These are phyloP conservation scores for Aegotheles bennettii DNA, from an alignment of 2,113 vertebrate genomes.

Conservation along the genomic window DNA sequence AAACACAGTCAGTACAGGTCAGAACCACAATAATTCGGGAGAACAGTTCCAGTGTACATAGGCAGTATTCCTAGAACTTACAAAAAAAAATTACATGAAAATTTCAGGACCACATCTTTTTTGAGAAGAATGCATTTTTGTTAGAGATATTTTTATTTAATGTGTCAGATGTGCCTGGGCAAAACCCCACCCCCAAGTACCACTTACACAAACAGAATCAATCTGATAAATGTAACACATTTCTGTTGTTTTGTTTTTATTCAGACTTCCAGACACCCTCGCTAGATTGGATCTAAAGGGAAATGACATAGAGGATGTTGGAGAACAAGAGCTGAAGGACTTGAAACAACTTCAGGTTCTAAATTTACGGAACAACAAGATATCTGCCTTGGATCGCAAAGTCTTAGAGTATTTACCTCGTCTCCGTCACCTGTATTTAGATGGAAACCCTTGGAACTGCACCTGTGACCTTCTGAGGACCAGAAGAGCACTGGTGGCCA, in stretches of 20 bases:
- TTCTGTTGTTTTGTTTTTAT: neutral
- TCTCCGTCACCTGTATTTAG: slow-evolving; percentile 76
- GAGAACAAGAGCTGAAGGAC: slow-evolving; percentile 71
- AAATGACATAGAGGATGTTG: slow-evolving; percentile 73
- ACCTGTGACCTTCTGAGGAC: slow-evolving; percentile 76
- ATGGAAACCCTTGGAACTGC: slow-evolving; percentile 84
- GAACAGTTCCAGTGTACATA: neutral
- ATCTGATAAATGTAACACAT: neutral
- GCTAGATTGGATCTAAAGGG: slow-evolving; percentile 81
- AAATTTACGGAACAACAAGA: slow-evolving; percentile 80
- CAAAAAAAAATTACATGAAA: neutral
- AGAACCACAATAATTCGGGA: neutral
- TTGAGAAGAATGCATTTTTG: neutral
- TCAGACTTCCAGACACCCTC: slow-evolving; percentile 78
- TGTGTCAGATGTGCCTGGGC: neutral
- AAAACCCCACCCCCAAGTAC: neutral
- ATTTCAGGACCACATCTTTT: neutral
- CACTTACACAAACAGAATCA: neutral
- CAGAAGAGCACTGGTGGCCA: slow-evolving; percentile 67
- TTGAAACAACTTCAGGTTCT: slow-evolving; percentile 81
- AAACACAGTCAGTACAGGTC: neutral
- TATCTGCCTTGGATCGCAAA: slow-evolving; percentile 71
- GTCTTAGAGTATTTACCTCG: slow-evolving; percentile 72
- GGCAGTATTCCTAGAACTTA: neutral
- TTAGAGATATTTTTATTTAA: neutral